Evolutionary conservation across 2,888 invertebrate species (phyloP), one percentile per base, ranked within the genome.

Genomic region (Apeira syringaria): DNA sequence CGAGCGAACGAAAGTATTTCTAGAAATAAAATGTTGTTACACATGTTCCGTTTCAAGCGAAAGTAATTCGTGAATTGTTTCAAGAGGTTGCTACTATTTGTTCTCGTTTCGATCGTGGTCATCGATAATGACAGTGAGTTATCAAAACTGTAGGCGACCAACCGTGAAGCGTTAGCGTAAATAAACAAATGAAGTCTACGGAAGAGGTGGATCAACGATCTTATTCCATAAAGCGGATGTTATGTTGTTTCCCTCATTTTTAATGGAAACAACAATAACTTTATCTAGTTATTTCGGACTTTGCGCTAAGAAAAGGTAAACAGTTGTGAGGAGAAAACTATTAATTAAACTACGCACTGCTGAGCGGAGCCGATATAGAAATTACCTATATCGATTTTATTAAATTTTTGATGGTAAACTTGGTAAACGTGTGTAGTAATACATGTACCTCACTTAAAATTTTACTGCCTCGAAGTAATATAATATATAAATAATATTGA

Each of bases 41-140:
- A 28, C 35, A 35, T 31, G 45, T 45, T 30, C 31, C n/a, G 6
- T 25, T 40, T 27, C 20, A 17, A 46, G 39, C 31, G 35, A 40
- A 40, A 40, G 35, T 40, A 22, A 38, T 34, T 5, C 2, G 9
- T 9, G 8, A 2, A 6, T 2, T 8, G 4, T 12, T 8, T 38
- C 13, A 34, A 38, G 29, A 13, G 9, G 5, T 27, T 15, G 13
- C 11, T 29, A 18, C 22, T 22, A 32, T 34, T 29, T 33, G 29
- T 9, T 44, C 38, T 34, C 15, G 33, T 32, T 35, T 20, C 2
- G 2, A 15, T 11, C 10, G 28, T 3, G 12, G n/a, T 6, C 10
- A n/a, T 6, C 4, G 30, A 6, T 6, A 20, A 31, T 22, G 20
- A 6, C 18, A 6, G 18, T 7, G 20, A 30, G 18, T 10, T 11